Evolutionary conservation across 2,888 invertebrate genomes (phyloP), one percentile per base, ranked within the genome.

Genomic region (Beris morrisii): DNA sequence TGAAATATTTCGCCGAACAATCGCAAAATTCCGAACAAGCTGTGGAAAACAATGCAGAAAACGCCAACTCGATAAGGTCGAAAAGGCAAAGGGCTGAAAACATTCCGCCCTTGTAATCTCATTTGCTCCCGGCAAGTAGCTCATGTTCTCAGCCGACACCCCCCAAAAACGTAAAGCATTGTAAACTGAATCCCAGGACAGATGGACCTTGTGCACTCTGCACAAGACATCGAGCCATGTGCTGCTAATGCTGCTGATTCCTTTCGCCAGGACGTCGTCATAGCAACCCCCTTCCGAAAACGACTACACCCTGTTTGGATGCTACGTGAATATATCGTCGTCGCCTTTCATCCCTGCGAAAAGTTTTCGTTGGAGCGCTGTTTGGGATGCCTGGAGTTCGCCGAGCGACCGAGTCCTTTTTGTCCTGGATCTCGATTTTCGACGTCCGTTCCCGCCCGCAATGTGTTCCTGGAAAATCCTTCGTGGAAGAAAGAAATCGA

Each of bases 251-350:
- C 32, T 32, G 50, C 38, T 46, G 30, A 38, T 59, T 59, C 59
- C 59, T 22, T 55, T 59, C 44, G 5, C 15, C 9, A 43, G n/a
- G 4, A 61, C 43, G 61, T 61, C 38, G 61, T 32, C 61, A 61
- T 61, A 43, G 61, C 50, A 61, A 61, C 61, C 38, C 61, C 61
- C 61, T 61, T 43, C 38, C 32, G 7, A 48, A 50, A 59, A 53
- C 30, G 50, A 50, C 38, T 48, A 59, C 61, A 52, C 50, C 61
- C 52, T 61, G 52, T 38, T 46, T 31, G 50, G 38, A 22, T 22
- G 22, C 22, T 61, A 61, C 38, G 50, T 32, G 50, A 28, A 61
- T 38, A 1, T 38, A 38, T 38, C 38, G 5, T 5, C 15, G 31
- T 46, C 13, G 38, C 22, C 50, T 61, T 52, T 13, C 52, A 28